Evolutionary conservation across 64 coral and sea anemone species (phyloP).

Genomic region (Montipora efflorescens): DNA sequence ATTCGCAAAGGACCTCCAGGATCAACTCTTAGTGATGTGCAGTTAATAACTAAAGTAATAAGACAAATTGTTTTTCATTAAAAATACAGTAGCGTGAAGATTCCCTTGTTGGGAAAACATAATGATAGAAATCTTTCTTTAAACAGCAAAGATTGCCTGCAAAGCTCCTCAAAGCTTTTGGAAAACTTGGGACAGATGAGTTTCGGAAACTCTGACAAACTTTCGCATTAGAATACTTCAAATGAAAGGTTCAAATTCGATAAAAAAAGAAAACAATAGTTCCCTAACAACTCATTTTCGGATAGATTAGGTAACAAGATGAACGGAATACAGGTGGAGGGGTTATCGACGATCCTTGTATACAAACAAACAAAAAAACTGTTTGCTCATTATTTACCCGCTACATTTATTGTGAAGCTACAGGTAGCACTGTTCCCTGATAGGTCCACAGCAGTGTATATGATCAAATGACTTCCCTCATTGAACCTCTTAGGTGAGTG

Average conservation of each 20-base stretch:
- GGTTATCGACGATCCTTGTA: no score
- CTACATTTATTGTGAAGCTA: slow-evolving; percentile 3
- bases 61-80: not conserved
- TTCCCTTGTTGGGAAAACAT: not conserved
- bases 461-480: slow-evolving; percentile 17
- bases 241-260: no score
- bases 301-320: not conserved
- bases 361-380: no score
- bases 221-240: no score
- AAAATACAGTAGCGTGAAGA: not conserved
- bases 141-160: no score
- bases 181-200: no score
- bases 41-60: slow-evolving; percentile 19
- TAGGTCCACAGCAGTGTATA: slow-evolving; percentile 40
- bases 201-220: no score
- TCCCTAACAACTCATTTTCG: no score
- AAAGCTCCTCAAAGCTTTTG: no score
- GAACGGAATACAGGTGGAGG: not conserved
- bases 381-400: not conserved
- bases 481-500: not conserved
- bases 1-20: not conserved
- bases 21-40: not conserved
- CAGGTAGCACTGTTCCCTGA: slow-evolving; percentile 42
- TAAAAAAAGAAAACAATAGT: no score
- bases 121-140: no score